These are phyloP conservation scores for Habropoda laboriosa DNA, from an alignment of 1,140 invertebrate genomes.

Conservation along the genomic window DNA sequence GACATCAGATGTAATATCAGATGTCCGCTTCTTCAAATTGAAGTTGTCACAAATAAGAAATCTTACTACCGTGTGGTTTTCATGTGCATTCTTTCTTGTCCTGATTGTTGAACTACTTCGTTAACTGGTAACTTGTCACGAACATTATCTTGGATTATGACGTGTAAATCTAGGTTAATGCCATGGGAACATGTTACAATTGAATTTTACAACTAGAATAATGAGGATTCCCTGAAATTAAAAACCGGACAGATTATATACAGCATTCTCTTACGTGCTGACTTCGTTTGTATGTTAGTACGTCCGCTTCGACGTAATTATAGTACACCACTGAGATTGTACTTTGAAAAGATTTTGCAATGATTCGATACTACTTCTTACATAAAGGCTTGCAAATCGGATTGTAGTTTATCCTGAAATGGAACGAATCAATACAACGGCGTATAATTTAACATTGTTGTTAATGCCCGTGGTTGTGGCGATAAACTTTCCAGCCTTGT, in stretches of 20 bases:
- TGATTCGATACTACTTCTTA: background rate
- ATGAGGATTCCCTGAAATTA: background rate
- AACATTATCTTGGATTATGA: slow-evolving; percentile 32
- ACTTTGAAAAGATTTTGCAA: background rate
- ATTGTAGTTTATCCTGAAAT: background rate
- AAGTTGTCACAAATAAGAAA: slow-evolving; percentile 14
- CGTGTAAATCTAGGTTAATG: slow-evolving; percentile 43
- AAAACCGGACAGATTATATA: too few relatives aligned
- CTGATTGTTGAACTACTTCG: slow-evolving; percentile 39
- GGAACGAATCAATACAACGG: too few relatives aligned
- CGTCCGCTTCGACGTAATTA: background rate
- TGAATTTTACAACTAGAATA: slow-evolving; percentile 24
- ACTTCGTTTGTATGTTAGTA: background rate
- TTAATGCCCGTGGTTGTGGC: too few relatives aligned
- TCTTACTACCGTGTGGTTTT: background rate
- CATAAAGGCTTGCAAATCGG: too few relatives aligned
- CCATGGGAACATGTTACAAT: background rate
- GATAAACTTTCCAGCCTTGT: too few relatives aligned
- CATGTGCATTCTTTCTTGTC: background rate
- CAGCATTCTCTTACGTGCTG: too few relatives aligned
- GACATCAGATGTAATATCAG: background rate
- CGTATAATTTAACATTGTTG: too few relatives aligned
- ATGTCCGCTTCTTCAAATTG: slow-evolving; percentile 6
- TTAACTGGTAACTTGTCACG: slow-evolving; percentile 27
- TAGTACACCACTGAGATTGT: background rate